A percentile compares a stretch with the other conserved stretches of the same genome.
Conservation (phyloP, 2,888 invertebrate species). For the Opisthograptis luteolata region DNA sequence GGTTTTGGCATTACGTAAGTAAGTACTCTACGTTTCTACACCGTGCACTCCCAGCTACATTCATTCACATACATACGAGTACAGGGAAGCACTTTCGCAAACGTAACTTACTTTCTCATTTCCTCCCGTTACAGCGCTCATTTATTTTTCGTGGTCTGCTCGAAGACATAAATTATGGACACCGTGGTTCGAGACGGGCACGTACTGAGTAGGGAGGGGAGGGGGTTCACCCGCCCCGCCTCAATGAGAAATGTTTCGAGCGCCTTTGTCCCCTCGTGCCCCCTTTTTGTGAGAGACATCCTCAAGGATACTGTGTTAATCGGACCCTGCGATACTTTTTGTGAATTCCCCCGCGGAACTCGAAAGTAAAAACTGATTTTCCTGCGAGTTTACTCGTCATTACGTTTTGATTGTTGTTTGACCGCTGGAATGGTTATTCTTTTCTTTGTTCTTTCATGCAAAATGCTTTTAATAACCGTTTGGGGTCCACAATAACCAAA, state of each 20-base stretch:
- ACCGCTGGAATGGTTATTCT: slow-evolving; percentile 8
- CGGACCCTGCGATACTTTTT: slow-evolving; percentile 73
- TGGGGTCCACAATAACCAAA: no score
- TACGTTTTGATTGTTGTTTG: slow-evolving; percentile 36
- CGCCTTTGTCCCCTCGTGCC: slow-evolving; percentile 59
- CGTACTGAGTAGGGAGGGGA: slow-evolving; percentile 50
- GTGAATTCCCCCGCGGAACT: slow-evolving; percentile 56
- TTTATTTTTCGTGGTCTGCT: slow-evolving; percentile 80
- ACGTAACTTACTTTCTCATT: slow-evolving; percentile 62
- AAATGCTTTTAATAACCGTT: no score
- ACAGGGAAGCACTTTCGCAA: slow-evolving; percentile 38
- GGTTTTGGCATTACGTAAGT: no score
- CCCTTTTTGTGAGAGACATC: slow-evolving; percentile 78
- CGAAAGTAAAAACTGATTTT: slow-evolving; percentile 59
- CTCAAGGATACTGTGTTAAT: slow-evolving; percentile 83
- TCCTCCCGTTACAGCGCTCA: slow-evolving; percentile 66
- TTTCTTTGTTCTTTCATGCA: background rate
- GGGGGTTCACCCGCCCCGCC: slow-evolving; percentile 45
- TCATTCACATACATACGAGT: slow-evolving; percentile 21
- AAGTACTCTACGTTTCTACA: no score
- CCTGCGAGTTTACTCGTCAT: slow-evolving; percentile 40
- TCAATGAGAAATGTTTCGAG: slow-evolving; percentile 79
- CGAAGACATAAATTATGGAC: slow-evolving; percentile 81
- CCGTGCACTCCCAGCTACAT: slow-evolving; percentile 10
- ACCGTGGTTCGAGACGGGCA: slow-evolving; percentile 66